Evolutionary conservation across 2,797 vertebrate genomes (phyloP).

Genomic region (Siniperca undulata): DNA sequence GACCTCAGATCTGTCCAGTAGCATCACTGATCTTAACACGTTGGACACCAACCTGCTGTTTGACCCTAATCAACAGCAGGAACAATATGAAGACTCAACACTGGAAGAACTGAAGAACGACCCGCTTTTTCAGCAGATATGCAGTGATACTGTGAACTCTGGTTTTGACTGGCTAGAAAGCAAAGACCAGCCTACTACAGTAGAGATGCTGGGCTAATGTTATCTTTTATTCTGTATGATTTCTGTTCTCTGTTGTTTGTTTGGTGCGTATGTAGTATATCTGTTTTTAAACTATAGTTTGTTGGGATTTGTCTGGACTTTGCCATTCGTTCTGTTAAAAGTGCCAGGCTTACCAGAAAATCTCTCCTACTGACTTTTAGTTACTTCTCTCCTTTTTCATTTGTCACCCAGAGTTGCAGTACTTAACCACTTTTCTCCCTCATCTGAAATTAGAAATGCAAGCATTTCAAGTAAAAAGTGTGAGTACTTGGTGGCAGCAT

Average conservation of each 20-base stretch:
- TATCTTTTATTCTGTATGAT: constrained; percentile 76
- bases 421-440: constrained; percentile 65
- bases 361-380: constrained; percentile 87
- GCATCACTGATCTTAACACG: constrained; percentile 98
- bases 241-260: constrained; percentile 84
- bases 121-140: constrained; percentile 99
- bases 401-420: constrained; percentile 79
- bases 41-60: constrained; percentile 99
- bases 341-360: constrained; percentile 95
- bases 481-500: constrained; percentile 63
- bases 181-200: constrained; percentile 98
- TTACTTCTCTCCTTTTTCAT: constrained; percentile 78
- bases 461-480: constrained; percentile 66
- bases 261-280: constrained; percentile 83
- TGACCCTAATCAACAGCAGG: constrained; percentile 97
- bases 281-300: constrained; percentile 82
- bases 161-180: constrained; percentile 99
- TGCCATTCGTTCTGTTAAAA: constrained; percentile 95
- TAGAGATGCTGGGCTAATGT: constrained; percentile 98
- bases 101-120: constrained; percentile 99
- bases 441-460: constrained; percentile 66
- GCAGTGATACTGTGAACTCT: constrained; percentile 97
- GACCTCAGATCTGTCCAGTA: constrained; percentile 98
- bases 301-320: constrained; percentile 91
- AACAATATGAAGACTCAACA: constrained; percentile 98